Percentiles rank a stretch among this genome's conserved stretches.
phyloP scores from a whole-genome alignment of 2,797 vertebrate genomes.

The Lerista edwardsae region DNA sequence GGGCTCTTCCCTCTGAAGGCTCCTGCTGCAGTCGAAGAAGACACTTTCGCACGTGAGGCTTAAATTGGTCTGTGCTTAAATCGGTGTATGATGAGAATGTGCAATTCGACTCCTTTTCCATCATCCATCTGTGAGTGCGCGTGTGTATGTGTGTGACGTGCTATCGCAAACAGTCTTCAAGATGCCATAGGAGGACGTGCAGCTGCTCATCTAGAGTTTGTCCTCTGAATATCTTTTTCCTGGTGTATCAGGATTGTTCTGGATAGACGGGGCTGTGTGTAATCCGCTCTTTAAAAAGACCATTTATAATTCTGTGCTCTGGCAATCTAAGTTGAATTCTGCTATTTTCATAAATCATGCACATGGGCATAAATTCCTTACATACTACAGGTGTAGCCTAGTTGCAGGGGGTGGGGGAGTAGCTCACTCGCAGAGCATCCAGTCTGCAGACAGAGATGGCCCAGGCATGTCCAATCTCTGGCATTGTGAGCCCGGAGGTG shows the following conservation, averaged over 20 bases:
- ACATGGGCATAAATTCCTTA: background rate
- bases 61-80: constrained; percentile 24
- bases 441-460: no score
- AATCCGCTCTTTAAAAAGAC: background rate
- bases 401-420: no score
- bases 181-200: constrained; percentile 12
- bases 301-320: background rate
- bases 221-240: constrained; percentile 1
- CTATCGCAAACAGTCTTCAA: background rate
- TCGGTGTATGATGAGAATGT: background rate
- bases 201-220: constrained; percentile 24
- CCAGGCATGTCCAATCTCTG: no score
- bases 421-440: no score
- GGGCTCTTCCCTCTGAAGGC: background rate
- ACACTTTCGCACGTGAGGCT: background rate
- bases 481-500: no score
- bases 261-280: background rate
- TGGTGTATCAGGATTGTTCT: constrained; percentile 12
- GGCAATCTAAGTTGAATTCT: background rate
- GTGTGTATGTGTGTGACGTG: background rate
- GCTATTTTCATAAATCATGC: background rate
- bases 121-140: background rate
- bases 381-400: background rate
- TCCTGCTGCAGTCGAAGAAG: background rate
- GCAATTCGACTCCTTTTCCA: constrained; percentile 14